Conservation (phyloP, 64 coral and sea anemone genomes). For the Montipora foliosa region DNA sequence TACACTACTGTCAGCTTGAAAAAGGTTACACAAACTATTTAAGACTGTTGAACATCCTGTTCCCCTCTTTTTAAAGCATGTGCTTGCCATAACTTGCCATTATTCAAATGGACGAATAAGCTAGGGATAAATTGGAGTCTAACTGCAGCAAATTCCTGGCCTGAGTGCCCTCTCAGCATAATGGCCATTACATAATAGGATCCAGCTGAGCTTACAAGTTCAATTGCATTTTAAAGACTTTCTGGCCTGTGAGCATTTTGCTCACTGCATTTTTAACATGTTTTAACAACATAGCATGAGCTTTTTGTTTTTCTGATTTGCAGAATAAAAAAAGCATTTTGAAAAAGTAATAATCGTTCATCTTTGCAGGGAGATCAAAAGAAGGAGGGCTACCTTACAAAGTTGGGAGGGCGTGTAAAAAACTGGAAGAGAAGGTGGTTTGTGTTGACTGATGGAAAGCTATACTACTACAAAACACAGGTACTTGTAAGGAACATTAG, state of each 20-base stretch:
- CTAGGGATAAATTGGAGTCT: no score
- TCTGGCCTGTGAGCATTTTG: no score
- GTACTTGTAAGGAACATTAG: conserved; percentile 13
- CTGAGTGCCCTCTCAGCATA: neutral
- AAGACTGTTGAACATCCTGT: no score
- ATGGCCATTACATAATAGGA: no score
- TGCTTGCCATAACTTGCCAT: no score
- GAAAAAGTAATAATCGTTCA: neutral
- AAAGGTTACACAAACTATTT: conserved; percentile 66
- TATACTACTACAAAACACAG: conserved; percentile 94
- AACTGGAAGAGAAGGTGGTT: conserved; percentile 99
- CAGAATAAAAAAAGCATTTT: neutral
- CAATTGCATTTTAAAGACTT: no score
- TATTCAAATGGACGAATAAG: no score
- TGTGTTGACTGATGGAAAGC: conserved; percentile 90
- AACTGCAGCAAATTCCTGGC: neutral
- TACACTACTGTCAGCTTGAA: conserved; percentile 98
- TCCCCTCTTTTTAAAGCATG: no score
- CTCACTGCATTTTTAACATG: no score
- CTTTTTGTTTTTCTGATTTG: neutral
- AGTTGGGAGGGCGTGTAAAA: conserved; percentile 95
- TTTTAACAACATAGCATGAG: no score
- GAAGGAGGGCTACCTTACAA: conserved; percentile 95
- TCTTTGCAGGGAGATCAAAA: conserved; percentile 85
- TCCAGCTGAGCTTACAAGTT: no score